Evolutionary conservation across 1,140 invertebrate species (phyloP), one percentile per base, ranked within the genome.

Genomic region (Euglossa dilemma): DNA sequence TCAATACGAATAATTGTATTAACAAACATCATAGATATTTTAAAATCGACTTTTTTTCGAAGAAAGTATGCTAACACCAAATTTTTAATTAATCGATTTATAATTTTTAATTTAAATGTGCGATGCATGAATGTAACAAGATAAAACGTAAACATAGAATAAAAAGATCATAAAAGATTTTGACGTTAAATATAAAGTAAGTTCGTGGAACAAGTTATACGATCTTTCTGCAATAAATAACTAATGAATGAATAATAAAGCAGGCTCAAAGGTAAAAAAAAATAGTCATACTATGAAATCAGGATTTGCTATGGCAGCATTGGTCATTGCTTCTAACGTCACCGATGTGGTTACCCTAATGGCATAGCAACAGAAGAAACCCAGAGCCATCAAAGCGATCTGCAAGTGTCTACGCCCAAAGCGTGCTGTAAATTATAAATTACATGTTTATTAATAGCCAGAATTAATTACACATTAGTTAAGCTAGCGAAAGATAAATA

Each of bases 271-370:
- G 1, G 43, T 52, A 16, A 64, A 7, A n/a, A 57, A 18, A 78
- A n/a, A n/a, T 69, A 76, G 59, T 66, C 71, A 25, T 86, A 93
- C 92, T 74, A 85, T 47, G 67, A 91, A 90, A 64, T 87, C 63
- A 28, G 87, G 85, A 91, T 92, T 91, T 20, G 86, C 87, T n/a
- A 61, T 84, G 52, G 89, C 54, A 12, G 89, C 79, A 47, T 96
- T 94, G 3, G 95, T 96, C 96, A 97, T 97, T 23, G 96, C 96
- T 0, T 97, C 96, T 47, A 97, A 95, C 3, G 95, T 96, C 61
- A 97, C 96, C 23, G 96, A 97, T 87, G 97, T 95, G 78, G 96
- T 96, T 7, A 96, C 95, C 75, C 96, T 93, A 87, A 96, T 95
- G 25, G 95, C 95, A 87, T 96, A 97, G 74, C 95, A 96, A 64